Evolutionary conservation across 2,797 vertebrate species (phyloP).

Genomic region (Lophotriccus pileatus): DNA sequence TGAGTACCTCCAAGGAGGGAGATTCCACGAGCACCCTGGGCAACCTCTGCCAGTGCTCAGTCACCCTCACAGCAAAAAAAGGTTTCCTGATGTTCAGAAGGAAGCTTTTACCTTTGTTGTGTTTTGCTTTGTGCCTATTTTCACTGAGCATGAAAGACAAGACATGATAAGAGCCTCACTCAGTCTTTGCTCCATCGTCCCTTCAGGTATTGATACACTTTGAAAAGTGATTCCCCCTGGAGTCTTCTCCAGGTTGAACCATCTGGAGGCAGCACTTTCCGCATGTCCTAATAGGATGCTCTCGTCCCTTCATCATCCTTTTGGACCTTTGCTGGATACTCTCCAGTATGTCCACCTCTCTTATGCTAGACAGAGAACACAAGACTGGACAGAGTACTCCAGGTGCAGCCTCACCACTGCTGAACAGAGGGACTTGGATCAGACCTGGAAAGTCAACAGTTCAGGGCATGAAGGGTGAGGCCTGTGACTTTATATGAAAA

Average conservation of each 20-base stretch:
- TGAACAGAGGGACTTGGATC: not conserved
- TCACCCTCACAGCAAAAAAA: not conserved
- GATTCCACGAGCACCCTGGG: not conserved
- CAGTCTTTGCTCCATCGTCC: not conserved
- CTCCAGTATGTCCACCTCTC: fast-evolving
- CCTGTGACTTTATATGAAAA: not conserved
- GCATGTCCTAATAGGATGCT: not conserved
- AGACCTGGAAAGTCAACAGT: not conserved
- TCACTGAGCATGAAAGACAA: no score
- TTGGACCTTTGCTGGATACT: not conserved
- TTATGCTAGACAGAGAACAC: no score
- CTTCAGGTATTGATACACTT: not conserved
- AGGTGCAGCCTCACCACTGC: not conserved
- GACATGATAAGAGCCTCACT: not conserved
- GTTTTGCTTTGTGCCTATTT: not conserved
- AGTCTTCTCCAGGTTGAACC: not conserved
- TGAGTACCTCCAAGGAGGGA: not conserved
- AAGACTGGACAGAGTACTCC: not conserved
- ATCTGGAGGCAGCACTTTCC: not conserved
- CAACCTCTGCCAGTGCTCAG: not conserved
- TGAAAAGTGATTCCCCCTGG: not conserved
- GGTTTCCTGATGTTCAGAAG: not conserved
- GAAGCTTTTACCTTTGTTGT: not conserved
- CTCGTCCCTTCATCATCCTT: not conserved
- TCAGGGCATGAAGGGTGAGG: not conserved